Conservation (phyloP, 1,140 invertebrate species). For the Ceratosolen solmsi region DNA sequence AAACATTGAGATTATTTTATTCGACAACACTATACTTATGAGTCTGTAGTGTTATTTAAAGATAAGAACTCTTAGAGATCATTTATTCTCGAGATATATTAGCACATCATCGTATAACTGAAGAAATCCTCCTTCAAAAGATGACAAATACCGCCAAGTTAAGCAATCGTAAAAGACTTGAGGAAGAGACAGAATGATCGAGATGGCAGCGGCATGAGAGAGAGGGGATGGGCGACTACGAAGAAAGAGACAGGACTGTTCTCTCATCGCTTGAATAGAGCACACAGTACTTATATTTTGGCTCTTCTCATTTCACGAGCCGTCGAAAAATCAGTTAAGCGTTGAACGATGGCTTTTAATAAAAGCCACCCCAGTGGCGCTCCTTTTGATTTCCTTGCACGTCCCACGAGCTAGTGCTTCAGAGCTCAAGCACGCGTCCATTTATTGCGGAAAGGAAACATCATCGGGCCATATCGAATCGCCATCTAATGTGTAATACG, state of each 20-base stretch:
- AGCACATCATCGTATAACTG: neutral
- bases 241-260: neutral
- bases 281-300: neutral
- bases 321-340: conserved; percentile 52
- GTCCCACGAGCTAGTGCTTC: neutral
- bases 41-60: neutral
- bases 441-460: conserved; percentile 48
- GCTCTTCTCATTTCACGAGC: conserved; percentile 26
- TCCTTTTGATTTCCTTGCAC: conserved; percentile 45
- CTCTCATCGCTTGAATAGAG: neutral
- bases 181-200: neutral
- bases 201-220: neutral
- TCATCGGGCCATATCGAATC: conserved; percentile 48
- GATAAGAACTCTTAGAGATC: neutral
- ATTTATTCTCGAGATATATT: neutral
- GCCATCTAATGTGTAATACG: conserved; percentile 37
- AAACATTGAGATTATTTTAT: neutral
- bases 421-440: neutral
- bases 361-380: conserved; percentile 39
- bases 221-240: neutral
- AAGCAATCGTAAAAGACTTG: conserved; percentile 33
- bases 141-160: conserved; percentile 31
- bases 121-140: conserved; percentile 16
- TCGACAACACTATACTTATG: neutral
- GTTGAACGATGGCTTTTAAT: conserved; percentile 54